Percentiles rank a stretch among this genome's conserved stretches.
phyloP scores from a whole-genome alignment of 2,113 vertebrate species.

The Xyliphius kryptos region DNA sequence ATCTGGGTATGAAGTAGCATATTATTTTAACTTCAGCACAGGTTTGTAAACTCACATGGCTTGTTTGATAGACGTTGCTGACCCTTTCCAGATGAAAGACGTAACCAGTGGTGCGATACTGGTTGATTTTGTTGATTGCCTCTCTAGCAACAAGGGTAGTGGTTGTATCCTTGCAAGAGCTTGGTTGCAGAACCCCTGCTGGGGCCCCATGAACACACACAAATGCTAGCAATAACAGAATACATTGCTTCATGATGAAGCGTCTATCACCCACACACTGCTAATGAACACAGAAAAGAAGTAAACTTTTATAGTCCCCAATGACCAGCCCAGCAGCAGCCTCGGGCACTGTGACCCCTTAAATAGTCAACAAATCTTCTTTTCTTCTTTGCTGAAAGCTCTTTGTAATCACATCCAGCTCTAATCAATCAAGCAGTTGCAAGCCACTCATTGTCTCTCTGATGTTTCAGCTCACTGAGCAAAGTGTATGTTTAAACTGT shows the following conservation, averaged over 20 bases:
- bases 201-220: conserved; percentile 44
- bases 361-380: conserved; percentile 27
- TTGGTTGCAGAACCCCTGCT: conserved; percentile 20
- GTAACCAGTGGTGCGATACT: conserved; percentile 57
- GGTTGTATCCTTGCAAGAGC: conserved; percentile 48
- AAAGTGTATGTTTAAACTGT: conserved; percentile 14
- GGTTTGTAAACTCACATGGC: conserved; percentile 55
- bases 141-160: conserved; percentile 38
- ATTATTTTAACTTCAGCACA: neutral
- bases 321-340: neutral
- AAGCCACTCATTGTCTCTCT: neutral
- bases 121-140: conserved; percentile 62
- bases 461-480: conserved; percentile 11
- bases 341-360: conserved; percentile 9
- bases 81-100: conserved; percentile 53
- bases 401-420: conserved; percentile 13
- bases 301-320: conserved; percentile 18
- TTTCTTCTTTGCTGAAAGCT: conserved; percentile 12
- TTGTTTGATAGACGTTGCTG: conserved; percentile 48
- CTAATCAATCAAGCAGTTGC: conserved; percentile 15
- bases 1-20: no score
- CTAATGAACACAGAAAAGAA: neutral
- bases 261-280: conserved; percentile 1
- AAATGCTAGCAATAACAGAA: conserved; percentile 43
- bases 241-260: conserved; percentile 51